phyloP scores from a whole-genome alignment of 2,797 vertebrate species.

The Euthynnus affinis region DNA sequence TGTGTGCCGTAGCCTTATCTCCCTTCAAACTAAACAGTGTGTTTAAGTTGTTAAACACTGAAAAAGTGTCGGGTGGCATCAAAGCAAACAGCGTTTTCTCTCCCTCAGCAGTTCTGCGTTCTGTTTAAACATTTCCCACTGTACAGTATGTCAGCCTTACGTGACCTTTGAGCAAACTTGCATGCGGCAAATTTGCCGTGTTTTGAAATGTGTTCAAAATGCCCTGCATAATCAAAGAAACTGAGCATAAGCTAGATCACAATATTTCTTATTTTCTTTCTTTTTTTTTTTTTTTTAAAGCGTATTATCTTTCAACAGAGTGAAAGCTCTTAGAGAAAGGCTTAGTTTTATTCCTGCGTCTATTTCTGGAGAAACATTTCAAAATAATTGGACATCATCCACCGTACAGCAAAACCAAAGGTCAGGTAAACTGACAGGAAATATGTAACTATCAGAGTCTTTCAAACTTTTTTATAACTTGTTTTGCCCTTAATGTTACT shows the following conservation, averaged over 20 bases:
- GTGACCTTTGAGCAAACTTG: constrained; percentile 29
- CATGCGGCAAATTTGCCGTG: not conserved
- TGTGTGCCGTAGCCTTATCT: not conserved
- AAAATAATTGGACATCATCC: constrained; percentile 59
- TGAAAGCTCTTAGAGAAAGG: not conserved
- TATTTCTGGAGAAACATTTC: constrained; percentile 52
- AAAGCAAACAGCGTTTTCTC: constrained; percentile 36
- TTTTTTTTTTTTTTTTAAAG: constrained; percentile 4
- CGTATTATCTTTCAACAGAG: not conserved
- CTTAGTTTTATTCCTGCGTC: not conserved
- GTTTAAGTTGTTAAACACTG: not conserved
- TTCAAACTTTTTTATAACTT: constrained; percentile 23
- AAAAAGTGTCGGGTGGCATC: constrained; percentile 4
- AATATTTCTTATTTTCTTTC: constrained; percentile 5
- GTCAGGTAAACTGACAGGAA: constrained; percentile 57
- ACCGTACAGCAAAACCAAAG: constrained; percentile 37
- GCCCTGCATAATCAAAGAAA: constrained; percentile 40
- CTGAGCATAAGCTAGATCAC: not conserved
- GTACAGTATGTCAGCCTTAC: constrained; percentile 12
- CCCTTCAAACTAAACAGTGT: not conserved
- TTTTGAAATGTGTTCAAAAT: constrained; percentile 27
- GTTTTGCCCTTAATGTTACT: not conserved
- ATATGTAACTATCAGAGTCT: constrained; percentile 5
- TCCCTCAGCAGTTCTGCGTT: constrained; percentile 21
- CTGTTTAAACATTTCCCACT: constrained; percentile 13